Evolutionary conservation across 2,113 vertebrate species (phyloP).

Genomic region (Pygoscelis antarcticus): DNA sequence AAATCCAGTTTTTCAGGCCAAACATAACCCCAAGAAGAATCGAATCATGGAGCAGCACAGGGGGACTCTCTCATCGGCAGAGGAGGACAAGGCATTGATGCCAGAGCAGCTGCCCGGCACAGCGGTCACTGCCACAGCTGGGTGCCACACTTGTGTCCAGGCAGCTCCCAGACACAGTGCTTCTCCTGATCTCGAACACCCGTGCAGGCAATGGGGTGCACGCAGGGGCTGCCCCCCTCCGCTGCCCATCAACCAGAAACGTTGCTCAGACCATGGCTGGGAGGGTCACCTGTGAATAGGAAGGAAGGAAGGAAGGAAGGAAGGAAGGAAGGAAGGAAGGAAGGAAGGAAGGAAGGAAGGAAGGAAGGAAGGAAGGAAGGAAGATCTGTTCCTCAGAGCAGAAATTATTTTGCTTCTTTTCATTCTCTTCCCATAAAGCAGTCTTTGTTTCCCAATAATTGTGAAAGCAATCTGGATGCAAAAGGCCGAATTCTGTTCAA

Average conservation of each 20-base stretch:
- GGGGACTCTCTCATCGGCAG: background rate
- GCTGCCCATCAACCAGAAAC: rapidly evolving
- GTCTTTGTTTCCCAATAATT: background rate
- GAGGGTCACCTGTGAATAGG: background rate
- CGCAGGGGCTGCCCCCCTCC: rapidly evolving
- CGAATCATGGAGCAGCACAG: rapidly evolving
- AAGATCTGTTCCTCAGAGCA: background rate
- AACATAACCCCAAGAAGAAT: background rate
- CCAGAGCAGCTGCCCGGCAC: background rate
- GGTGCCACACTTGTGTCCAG: background rate
- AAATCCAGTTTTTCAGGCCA: background rate
- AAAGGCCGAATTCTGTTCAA: background rate
- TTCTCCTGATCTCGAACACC: background rate
- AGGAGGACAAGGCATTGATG: background rate
- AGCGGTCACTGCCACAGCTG: background rate
- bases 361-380: background rate
- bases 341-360: background rate
- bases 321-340: background rate
- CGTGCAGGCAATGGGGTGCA: rapidly evolving
- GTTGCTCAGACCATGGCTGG: background rate
- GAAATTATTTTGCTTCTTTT: background rate
- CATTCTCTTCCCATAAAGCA: background rate
- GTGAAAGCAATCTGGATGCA: background rate
- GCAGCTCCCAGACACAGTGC: background rate
- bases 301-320: background rate